A percentile compares a stretch with the other conserved stretches of the same genome.
phyloP scores from a whole-genome alignment of 2,797 vertebrate genomes.

The Sebastes steindachneri region DNA sequence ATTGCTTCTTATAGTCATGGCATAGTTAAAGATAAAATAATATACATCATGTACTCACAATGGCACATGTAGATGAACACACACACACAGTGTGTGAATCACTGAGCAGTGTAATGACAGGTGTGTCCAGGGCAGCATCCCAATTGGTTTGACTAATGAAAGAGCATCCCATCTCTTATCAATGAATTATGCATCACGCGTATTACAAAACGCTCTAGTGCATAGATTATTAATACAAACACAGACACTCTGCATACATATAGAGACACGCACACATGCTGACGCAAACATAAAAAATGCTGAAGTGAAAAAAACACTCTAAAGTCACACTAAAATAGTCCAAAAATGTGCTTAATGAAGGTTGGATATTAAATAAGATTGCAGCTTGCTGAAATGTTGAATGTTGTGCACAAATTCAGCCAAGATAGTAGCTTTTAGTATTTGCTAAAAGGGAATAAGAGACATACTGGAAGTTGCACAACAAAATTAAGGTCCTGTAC shows the following conservation, averaged over 20 bases:
- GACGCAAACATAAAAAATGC: constrained; percentile 31
- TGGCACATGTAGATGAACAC: neutral
- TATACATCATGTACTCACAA: constrained; percentile 4
- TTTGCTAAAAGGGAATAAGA: neutral
- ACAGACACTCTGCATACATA: constrained; percentile 25
- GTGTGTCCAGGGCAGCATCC: constrained; percentile 50
- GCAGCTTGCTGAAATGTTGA: neutral
- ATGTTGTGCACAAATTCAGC: neutral
- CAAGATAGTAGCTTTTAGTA: neutral
- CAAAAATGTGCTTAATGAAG: neutral
- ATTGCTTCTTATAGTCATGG: neutral
- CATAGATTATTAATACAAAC: constrained; percentile 65
- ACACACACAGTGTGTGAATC: constrained; percentile 26
- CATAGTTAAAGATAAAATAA: neutral
- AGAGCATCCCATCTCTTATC: constrained; percentile 59
- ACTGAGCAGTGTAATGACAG: constrained; percentile 70
- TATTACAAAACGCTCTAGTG: constrained; percentile 58
- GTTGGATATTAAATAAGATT: neutral
- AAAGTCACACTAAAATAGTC: neutral
- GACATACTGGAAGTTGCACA: neutral
- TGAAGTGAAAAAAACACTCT: constrained; percentile 4
- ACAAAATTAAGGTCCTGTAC: neutral
- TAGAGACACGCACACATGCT: constrained; percentile 7
- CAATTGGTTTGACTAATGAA: constrained; percentile 70
- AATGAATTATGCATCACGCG: constrained; percentile 72